Evolutionary conservation across 2,797 vertebrate genomes (phyloP).

Genomic region (Rhabdophis nuchalis): DNA sequence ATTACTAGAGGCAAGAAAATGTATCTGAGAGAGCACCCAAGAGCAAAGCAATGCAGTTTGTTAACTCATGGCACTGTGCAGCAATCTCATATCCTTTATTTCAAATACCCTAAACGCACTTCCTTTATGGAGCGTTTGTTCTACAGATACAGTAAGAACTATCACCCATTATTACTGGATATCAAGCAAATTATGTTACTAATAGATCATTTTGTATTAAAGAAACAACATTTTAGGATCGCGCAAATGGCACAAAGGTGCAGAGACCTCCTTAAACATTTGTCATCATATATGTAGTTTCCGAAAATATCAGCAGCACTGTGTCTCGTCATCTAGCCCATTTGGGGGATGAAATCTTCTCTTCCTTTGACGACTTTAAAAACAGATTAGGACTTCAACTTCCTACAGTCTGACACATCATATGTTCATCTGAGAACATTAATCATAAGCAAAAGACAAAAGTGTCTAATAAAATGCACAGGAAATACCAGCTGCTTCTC

Average conservation of each 20-base stretch:
- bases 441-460: slow-evolving; percentile 31
- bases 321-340: background rate
- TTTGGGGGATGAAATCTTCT: background rate
- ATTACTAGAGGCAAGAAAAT: background rate
- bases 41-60: background rate
- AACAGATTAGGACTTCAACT: slow-evolving; percentile 14
- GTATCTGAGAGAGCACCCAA: background rate
- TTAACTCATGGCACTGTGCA: background rate
- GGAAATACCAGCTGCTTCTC: slow-evolving; percentile 50
- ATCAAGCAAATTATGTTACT: background rate
- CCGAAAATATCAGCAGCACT: background rate
- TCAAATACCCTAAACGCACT: slow-evolving; percentile 13
- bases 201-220: slow-evolving; percentile 18
- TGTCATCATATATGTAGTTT: slow-evolving; percentile 14
- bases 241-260: background rate
- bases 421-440: slow-evolving; percentile 31
- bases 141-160: background rate
- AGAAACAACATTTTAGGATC: background rate
- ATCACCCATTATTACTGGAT: background rate
- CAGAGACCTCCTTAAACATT: slow-evolving; percentile 21
- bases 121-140: slow-evolving; percentile 22
- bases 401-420: slow-evolving; percentile 39
- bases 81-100: background rate
- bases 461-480: slow-evolving; percentile 57
- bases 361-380: slow-evolving; percentile 18